Evolutionary conservation across 2,888 invertebrate species (phyloP).

Genomic region (Drosophila fungiperda): DNA sequence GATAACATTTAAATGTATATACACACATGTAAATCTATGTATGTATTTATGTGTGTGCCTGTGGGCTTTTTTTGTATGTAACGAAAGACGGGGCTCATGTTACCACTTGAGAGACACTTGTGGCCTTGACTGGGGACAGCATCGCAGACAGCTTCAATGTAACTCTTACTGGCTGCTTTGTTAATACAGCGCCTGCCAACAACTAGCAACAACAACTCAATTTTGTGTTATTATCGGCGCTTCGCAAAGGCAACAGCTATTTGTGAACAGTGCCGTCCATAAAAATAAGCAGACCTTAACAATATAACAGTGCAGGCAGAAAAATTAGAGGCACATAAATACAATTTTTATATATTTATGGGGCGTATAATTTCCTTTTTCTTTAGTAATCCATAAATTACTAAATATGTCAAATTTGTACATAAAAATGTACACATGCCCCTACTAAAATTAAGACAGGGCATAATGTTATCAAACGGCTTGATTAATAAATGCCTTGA

Average conservation of each 20-base stretch:
- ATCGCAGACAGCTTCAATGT: conserved; percentile 15
- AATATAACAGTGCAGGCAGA: background rate
- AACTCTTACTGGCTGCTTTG: background rate
- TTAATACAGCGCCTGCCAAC: conserved; percentile 17
- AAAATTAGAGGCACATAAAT: conserved; percentile 1
- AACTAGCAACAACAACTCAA: conserved; percentile 56
- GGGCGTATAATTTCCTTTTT: background rate
- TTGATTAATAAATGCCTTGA: conserved; percentile 18
- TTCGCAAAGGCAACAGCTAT: conserved; percentile 32
- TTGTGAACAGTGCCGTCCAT: conserved; percentile 31
- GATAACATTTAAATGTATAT: conserved; percentile 50
- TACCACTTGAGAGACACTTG: conserved; percentile 11
- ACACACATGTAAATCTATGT: conserved; percentile 21
- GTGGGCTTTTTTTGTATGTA: conserved; percentile 12
- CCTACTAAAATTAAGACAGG: conserved; percentile 18
- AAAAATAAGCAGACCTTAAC: background rate
- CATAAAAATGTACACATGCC: background rate
- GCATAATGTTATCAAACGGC: conserved; percentile 12
- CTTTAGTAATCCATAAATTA: background rate
- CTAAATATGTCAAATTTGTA: background rate
- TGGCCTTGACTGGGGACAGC: conserved; percentile 18
- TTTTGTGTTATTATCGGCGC: conserved; percentile 61
- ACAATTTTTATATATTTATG: background rate
- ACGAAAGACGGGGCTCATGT: conserved; percentile 16
- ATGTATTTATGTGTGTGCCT: conserved; percentile 13